Evolutionary conservation across 2,888 invertebrate genomes (phyloP).

Genomic region (Yponomeuta sedellus): DNA sequence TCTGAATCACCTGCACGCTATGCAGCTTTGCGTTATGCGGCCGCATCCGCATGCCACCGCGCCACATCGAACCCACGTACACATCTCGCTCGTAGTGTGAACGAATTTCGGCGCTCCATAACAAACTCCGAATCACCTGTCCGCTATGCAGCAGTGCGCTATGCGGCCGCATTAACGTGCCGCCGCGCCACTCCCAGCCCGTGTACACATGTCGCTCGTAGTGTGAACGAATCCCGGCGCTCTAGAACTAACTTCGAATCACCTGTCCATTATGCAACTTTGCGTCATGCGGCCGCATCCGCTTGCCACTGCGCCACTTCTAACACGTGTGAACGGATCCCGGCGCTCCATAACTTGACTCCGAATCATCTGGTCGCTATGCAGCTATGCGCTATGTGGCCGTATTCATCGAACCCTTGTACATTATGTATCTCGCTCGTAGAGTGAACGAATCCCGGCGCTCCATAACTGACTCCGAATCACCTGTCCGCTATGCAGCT

Average conservation of each 20-base stretch:
- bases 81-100: too few relatives aligned
- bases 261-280: conserved; percentile 13
- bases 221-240: background rate
- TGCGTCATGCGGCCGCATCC: conserved; percentile 17
- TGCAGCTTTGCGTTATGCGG: conserved; percentile 16
- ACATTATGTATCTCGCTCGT: too few relatives aligned
- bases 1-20: conserved; percentile 9
- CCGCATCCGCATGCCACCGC: conserved; percentile 16
- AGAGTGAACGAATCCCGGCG: background rate
- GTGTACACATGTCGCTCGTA: background rate
- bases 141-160: too few relatives aligned
- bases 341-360: too few relatives aligned
- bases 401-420: background rate
- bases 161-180: too few relatives aligned
- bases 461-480: background rate
- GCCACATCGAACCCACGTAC: background rate
- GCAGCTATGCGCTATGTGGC: too few relatives aligned
- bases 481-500: conserved; percentile 15
- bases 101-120: too few relatives aligned
- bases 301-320: conserved; percentile 14
- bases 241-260: background rate
- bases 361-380: too few relatives aligned
- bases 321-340: too few relatives aligned
- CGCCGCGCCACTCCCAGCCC: background rate
- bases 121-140: too few relatives aligned